Percentiles rank a stretch among this genome's conserved stretches.
Evolutionary conservation across 2,888 invertebrate species (phyloP).

Genomic region (Conomelus anceps): DNA sequence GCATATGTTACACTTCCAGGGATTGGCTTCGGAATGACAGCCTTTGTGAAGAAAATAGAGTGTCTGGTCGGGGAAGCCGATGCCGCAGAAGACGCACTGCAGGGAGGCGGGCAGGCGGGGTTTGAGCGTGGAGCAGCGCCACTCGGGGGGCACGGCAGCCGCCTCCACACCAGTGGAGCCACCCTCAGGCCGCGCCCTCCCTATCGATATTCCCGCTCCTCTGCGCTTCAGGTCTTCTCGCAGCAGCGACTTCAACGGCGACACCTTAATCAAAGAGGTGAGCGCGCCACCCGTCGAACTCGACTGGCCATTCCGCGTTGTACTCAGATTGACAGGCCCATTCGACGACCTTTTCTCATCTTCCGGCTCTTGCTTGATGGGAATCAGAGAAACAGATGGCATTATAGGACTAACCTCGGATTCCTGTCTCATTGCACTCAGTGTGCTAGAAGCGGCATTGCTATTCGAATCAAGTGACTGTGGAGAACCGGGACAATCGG

Average conservation of each 20-base stretch:
- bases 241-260: constrained; percentile 75
- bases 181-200: constrained; percentile 16
- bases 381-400: constrained; percentile 78
- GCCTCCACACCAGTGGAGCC: constrained; percentile 8
- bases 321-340: constrained; percentile 42
- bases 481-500: constrained; percentile 59
- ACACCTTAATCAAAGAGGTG: constrained; percentile 57
- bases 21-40: constrained; percentile 94
- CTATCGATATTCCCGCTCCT: constrained; percentile 21
- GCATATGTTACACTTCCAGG: constrained; percentile 96
- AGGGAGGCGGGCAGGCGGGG: constrained; percentile 40
- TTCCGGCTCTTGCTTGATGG: constrained; percentile 62
- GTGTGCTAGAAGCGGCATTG: constrained; percentile 59
- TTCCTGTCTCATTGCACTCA: constrained; percentile 23
- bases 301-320: constrained; percentile 40
- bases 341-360: constrained; percentile 44
- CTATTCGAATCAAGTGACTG: constrained; percentile 73
- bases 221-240: constrained; percentile 71
- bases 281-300: constrained; percentile 60
- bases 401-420: constrained; percentile 54
- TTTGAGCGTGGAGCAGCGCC: constrained; percentile 15
- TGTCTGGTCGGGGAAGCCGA: constrained; percentile 92
- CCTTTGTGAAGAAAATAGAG: constrained; percentile 96
- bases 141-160: constrained; percentile 25
- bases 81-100: constrained; percentile 86